Evolutionary conservation across 2,888 invertebrate genomes (phyloP).

Genomic region (Ennomos fuscantarius): DNA sequence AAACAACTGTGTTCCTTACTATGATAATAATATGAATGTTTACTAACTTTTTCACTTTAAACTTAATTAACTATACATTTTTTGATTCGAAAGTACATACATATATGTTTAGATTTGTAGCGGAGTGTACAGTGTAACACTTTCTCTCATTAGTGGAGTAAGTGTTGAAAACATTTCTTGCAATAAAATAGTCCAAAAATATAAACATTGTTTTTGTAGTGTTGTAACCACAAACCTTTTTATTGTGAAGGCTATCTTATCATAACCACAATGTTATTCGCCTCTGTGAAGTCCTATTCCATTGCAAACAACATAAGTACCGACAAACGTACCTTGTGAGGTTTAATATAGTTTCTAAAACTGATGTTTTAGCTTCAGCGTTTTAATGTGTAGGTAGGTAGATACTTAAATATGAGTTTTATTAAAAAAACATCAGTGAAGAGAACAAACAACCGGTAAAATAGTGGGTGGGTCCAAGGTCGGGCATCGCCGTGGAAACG

Average conservation of each 20-base stretch:
- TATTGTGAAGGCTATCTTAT: constrained; percentile 5
- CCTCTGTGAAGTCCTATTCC: constrained; percentile 18
- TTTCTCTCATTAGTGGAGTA: constrained; percentile 64
- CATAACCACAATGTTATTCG: constrained; percentile 3
- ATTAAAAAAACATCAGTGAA: constrained; percentile 52
- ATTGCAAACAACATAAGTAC: constrained; percentile 12
- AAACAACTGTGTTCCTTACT: constrained; percentile 65
- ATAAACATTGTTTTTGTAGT: constrained; percentile 49
- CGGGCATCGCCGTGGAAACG: constrained; percentile 75
- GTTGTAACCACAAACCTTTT: constrained; percentile 3
- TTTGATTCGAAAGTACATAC: constrained; percentile 70
- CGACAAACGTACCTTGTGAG: neutral
- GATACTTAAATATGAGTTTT: constrained; percentile 7
- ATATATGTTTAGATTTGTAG: constrained; percentile 66
- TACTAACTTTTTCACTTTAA: constrained; percentile 25
- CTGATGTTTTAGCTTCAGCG: neutral
- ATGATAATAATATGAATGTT: constrained; percentile 42
- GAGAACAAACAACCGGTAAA: constrained; percentile 54
- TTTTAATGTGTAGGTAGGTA: neutral
- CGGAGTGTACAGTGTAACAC: constrained; percentile 80
- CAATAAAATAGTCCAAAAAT: constrained; percentile 83
- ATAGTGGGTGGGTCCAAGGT: constrained; percentile 69
- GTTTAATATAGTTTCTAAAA: constrained; percentile 7
- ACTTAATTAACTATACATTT: constrained; percentile 57
- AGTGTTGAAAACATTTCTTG: constrained; percentile 83